Evolutionary conservation across 2,888 invertebrate species (phyloP).

Genomic region (Isoperla grammatica): DNA sequence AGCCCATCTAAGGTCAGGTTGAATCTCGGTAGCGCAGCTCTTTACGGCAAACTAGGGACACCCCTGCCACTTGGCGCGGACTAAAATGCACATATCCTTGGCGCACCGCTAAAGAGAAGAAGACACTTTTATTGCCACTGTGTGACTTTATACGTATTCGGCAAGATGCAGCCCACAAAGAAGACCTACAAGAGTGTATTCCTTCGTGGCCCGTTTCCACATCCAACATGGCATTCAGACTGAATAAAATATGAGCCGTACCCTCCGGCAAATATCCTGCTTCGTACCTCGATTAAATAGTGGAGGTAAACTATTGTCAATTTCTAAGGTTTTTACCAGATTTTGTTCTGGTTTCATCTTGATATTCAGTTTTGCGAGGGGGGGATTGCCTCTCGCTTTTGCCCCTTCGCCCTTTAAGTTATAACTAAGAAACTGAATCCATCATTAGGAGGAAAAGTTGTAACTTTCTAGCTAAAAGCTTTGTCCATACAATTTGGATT

Average conservation of each 20-base stretch:
- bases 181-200: conserved; percentile 6
- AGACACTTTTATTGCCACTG: conserved; percentile 11
- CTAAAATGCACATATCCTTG: not conserved
- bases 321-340: not conserved
- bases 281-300: conserved; percentile 9
- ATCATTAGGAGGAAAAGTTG: too few species aligned
- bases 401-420: too few species aligned
- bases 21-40: too few species aligned
- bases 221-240: not conserved
- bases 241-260: conserved; percentile 16
- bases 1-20: too few species aligned
- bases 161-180: conserved; percentile 8
- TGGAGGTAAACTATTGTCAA: conserved; percentile 5
- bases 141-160: conserved; percentile 10
- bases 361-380: too few species aligned
- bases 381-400: too few species aligned
- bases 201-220: conserved; percentile 9
- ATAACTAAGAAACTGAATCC: too few species aligned
- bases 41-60: too few species aligned
- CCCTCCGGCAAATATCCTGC: conserved; percentile 4
- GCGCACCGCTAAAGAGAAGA: conserved; percentile 3
- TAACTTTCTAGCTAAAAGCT: too few species aligned
- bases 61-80: too few species aligned
- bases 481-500: too few species aligned
- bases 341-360: too few species aligned